phyloP scores from a whole-genome alignment of 2,113 vertebrate genomes.

The Oreotrochilus melanogaster region DNA sequence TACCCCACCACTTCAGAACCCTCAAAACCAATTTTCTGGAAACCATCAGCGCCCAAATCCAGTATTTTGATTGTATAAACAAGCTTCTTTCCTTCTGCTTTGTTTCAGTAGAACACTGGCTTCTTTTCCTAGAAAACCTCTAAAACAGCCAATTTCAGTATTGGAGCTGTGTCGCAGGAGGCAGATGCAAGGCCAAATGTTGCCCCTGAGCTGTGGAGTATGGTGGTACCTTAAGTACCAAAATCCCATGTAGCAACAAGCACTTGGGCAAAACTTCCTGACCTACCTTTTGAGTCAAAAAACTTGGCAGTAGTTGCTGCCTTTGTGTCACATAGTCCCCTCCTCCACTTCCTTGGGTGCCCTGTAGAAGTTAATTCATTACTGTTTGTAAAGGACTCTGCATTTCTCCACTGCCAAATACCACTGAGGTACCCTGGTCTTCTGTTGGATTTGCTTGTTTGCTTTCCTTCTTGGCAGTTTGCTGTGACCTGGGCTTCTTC shows the following conservation, averaged over 20 bases:
- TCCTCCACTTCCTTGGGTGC: not conserved
- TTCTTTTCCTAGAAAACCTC: not conserved
- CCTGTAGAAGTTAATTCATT: slow-evolving; percentile 44
- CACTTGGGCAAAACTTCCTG: not conserved
- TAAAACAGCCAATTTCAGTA: not conserved
- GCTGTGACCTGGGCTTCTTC: not conserved
- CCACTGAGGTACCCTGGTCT: not conserved
- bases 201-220: not conserved
- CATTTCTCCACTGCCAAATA: not conserved
- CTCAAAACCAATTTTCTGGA: not conserved
- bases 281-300: not conserved
- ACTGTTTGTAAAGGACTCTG: not conserved
- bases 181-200: not conserved
- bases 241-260: not conserved
- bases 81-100: not conserved
- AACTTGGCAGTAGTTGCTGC: not conserved
- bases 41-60: not conserved
- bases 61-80: not conserved
- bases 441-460: not conserved
- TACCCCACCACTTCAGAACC: not conserved
- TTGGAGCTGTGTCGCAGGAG: not conserved
- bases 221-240: not conserved
- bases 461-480: not conserved
- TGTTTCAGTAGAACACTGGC: not conserved
- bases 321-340: not conserved